Evolutionary conservation across 2,797 vertebrate species (phyloP).

Genomic region (Gymnothorax reevesii): DNA sequence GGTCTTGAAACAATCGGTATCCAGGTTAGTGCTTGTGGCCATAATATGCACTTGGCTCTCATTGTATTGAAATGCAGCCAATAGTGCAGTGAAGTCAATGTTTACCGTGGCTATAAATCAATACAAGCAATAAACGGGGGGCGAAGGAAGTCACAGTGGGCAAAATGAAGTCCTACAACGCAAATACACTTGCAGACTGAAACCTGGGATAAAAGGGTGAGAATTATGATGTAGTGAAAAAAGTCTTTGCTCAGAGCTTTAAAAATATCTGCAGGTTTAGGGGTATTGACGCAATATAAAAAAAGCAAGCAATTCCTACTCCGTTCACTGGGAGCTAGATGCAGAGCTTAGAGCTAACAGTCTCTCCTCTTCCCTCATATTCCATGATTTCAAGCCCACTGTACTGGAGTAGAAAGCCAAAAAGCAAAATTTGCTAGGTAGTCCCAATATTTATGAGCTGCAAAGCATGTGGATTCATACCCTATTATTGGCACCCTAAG

Average conservation of each 20-base stretch:
- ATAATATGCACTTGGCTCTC: neutral
- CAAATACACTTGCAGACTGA: neutral
- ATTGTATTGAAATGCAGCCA: conserved; percentile 2
- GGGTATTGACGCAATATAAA: too few relatives aligned
- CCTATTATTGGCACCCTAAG: too few relatives aligned
- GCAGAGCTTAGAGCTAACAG: too few relatives aligned
- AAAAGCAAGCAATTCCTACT: too few relatives aligned
- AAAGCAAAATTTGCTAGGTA: too few relatives aligned
- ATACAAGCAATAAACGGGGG: neutral
- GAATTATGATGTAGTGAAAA: neutral
- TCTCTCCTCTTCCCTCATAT: too few relatives aligned
- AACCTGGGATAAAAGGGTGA: neutral
- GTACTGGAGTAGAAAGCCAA: too few relatives aligned
- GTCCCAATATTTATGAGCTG: too few relatives aligned
- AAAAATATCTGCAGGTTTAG: neutral
- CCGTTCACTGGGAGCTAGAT: too few relatives aligned
- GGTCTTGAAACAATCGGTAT: neutral
- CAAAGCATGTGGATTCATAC: too few relatives aligned
- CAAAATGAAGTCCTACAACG: conserved; percentile 1
- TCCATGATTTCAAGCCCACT: too few relatives aligned
- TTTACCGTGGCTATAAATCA: conserved; percentile 1
- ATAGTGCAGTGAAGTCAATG: neutral
- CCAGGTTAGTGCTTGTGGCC: too few relatives aligned
- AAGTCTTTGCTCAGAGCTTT: neutral
- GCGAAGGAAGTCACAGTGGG: neutral